Evolutionary conservation across 30 jellyfish, hydroid and myxozoan species (phyloP), one percentile per base, ranked within the genome.

Genomic region (Turritopsis dohrnii): DNA sequence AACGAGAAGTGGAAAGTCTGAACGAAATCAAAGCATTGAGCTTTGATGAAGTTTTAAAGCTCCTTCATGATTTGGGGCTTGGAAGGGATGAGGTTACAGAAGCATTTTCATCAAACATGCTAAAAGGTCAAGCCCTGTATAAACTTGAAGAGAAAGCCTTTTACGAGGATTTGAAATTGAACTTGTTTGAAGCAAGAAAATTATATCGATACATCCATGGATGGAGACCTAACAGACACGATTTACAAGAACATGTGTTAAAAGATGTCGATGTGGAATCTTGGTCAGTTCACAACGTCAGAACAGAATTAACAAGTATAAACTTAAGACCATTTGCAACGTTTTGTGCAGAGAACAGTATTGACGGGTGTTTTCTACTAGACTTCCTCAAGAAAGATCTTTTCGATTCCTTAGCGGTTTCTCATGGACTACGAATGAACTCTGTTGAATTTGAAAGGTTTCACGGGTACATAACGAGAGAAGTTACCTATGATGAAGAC

Each of bases 161-260:
- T 8, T 23, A n/a, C 28, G 30, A 69, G 28, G 30, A 23, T n/a
- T 69, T 69, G 77, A 27, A 27, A 23, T 69, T 69, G 77, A 69
- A 23, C 17, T 7, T n/a, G 30, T 69, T 69, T 1, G 77, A 69
- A 69, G 77, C 77, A n/a, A 23, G 77, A 17, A 69, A 69, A 0
- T 69, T 69, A 27, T 27, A 69, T 27, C 9, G 19, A 69, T 69
- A n/a, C 30, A 69, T 69, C 8, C 77, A 27, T 9, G 77, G 77
- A 27, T 69, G 77, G 77, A 23, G 77, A 69, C 77, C 77, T n/a
- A 69, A 27, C 30, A 69, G 19, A 21, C 77, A 69, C 19, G 77
- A 69, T 69, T 23, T 69, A 9, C 31, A 69, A 8, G 30, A 23
- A 1, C 60, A 41, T 3, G 13, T 41, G 9, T 41, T 41, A 41